A percentile compares a stretch with the other conserved stretches of the same genome.
phyloP scores from a whole-genome alignment of 2,113 vertebrate species.

The Lates calcarifer region DNA sequence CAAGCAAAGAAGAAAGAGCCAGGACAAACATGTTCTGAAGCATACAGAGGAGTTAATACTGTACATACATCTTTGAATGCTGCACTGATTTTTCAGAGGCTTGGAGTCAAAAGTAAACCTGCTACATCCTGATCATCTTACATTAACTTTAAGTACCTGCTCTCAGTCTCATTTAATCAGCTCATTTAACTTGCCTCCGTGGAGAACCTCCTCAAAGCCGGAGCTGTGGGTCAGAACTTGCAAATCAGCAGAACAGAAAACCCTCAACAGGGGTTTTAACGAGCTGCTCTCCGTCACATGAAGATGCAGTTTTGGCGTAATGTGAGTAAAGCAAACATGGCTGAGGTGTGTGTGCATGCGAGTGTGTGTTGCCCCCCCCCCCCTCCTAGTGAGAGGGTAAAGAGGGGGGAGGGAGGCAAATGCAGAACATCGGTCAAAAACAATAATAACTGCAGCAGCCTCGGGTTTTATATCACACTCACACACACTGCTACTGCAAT shows the following conservation, averaged over 20 bases:
- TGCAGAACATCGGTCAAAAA: slow-evolving; percentile 41
- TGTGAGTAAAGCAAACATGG: slow-evolving; percentile 37
- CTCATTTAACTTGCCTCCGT: too few relatives aligned
- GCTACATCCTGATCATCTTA: too few relatives aligned
- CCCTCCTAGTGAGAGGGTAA: slow-evolving; percentile 19
- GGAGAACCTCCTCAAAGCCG: background rate
- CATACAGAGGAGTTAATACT: too few relatives aligned
- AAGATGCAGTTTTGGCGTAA: slow-evolving; percentile 51
- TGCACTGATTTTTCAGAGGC: too few relatives aligned
- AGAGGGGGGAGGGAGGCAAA: background rate
- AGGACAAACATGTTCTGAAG: too few relatives aligned
- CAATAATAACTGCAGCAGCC: slow-evolving; percentile 58
- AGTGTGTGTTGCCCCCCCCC: background rate
- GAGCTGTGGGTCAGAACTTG: background rate
- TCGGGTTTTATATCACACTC: slow-evolving; percentile 10
- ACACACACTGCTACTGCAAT: background rate
- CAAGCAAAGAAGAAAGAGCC: too few relatives aligned
- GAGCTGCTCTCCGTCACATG: background rate
- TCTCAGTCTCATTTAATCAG: too few relatives aligned
- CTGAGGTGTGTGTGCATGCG: background rate
- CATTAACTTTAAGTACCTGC: background rate
- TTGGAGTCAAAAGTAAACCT: too few relatives aligned
- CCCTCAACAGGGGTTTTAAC: background rate
- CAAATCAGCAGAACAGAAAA: slow-evolving; percentile 47
- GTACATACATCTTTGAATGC: too few relatives aligned